Conservation (phyloP, 2,113 vertebrate genomes). For the Raja brachyura region DNA sequence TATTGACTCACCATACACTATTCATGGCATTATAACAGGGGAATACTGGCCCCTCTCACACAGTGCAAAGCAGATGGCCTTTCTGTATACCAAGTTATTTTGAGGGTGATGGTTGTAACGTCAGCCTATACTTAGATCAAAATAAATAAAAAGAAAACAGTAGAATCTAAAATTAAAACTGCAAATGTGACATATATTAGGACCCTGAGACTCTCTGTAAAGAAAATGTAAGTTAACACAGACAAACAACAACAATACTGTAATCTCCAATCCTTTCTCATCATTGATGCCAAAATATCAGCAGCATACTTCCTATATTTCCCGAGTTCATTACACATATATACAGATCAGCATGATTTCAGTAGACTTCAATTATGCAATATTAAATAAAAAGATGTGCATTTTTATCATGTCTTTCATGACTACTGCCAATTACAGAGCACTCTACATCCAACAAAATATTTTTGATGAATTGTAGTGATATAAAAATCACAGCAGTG, state of each 20-base stretch:
- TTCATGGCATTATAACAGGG: not conserved
- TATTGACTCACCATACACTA: conserved; percentile 6
- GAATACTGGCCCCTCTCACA: not conserved
- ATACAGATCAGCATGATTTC: not conserved
- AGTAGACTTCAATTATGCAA: not conserved
- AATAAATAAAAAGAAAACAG: not conserved
- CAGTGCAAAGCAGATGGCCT: not conserved
- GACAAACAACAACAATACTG: not conserved
- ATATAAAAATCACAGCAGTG: no score
- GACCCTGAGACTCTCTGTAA: not conserved
- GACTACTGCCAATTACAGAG: no score
- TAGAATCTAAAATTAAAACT: not conserved
- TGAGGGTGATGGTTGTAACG: not conserved
- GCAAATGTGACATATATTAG: not conserved
- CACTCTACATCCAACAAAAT: no score
- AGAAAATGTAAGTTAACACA: not conserved
- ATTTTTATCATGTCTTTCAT: no score
- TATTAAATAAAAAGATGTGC: no score
- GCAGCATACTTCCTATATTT: not conserved
- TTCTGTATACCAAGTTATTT: not conserved
- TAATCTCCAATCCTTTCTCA: not conserved
- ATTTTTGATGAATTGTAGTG: no score
- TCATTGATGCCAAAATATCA: not conserved
- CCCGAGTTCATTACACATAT: not conserved
- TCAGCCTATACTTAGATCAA: not conserved